Conservation (phyloP, 2,113 vertebrate genomes). For the Ceyx melanurus region DNA sequence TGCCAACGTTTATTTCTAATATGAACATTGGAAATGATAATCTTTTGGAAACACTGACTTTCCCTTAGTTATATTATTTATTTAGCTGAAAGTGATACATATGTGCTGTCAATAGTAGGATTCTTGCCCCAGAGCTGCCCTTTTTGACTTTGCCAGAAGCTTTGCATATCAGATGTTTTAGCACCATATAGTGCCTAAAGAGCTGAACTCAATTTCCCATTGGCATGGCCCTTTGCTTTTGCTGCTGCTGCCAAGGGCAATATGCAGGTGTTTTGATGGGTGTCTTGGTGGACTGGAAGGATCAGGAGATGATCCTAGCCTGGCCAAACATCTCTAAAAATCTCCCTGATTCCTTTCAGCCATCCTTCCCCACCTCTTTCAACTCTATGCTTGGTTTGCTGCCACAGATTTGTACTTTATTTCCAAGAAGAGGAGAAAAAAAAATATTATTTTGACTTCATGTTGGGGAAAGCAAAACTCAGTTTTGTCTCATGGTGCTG, state of each 20-base stretch:
- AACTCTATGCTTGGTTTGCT: not conserved
- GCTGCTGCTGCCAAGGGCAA: not conserved
- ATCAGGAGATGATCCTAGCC: not conserved
- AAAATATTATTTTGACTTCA: not conserved
- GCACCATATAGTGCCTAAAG: accelerated
- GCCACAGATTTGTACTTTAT: not conserved
- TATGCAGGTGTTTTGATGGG: accelerated
- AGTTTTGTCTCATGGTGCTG: not conserved
- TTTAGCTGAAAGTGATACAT: not conserved
- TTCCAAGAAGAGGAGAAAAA: not conserved
- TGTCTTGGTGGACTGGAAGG: not conserved
- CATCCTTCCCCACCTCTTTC: not conserved
- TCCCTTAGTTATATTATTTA: not conserved
- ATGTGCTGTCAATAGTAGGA: not conserved
- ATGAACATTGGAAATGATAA: not conserved
- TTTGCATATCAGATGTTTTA: not conserved
- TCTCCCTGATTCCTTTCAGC: not conserved
- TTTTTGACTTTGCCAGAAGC: not conserved
- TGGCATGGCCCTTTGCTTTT: not conserved
- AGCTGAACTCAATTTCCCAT: not conserved
- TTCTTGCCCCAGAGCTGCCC: not conserved
- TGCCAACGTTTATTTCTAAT: not conserved
- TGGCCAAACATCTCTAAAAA: not conserved
- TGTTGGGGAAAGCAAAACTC: not conserved
- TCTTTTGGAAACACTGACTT: not conserved